Base-by-base conservation (phyloP, 2,797 vertebrate genomes). In the Protosalanx chinensis region DNA sequence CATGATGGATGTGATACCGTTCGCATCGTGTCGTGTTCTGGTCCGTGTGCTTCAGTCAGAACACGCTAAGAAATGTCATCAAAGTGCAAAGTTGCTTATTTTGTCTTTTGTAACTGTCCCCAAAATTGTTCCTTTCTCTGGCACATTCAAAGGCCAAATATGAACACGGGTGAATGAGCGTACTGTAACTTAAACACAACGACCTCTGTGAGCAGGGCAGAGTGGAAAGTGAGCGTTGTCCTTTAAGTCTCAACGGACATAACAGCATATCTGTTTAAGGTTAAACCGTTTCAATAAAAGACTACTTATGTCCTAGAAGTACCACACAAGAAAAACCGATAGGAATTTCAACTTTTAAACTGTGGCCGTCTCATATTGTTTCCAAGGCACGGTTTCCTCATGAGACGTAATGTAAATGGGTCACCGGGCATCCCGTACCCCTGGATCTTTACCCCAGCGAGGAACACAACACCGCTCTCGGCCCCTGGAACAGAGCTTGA, bases 1-100 rank as follows among this genome's bases (percentile, higher is more conserved):
- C 62, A 58, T 30, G 76, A 87, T 84, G 82, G 41, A 46, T 51
- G 3, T 73, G 81, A 88, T 78, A 3, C 13, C 7, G 10, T 13
- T 76, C 3, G 0, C 53, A 72, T 73, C 46, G 76, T 87, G 67
- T 72, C 71, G 71, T 82, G 68, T 75, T 75, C 75, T 71, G 68
- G 77, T 77, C 79, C 79, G 67, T 74, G 20, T n/a, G 37, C 69
- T 63, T 62, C 18, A 5, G 16, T 56, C 51, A 53, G 15, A 53
- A 18, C 51, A 18, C 5, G 51, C 51, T 53, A 15, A 53, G 51
- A n/a, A 53, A 53, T 53, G 51, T n/a, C 16, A 7, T 13, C 4
- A 60, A 60, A 27, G 10, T 27, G 6, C 6, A 8, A 60, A 23
- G 20, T 23, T 23, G 4, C 3, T n/a, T 6, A 58, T 15, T 58